Conservation (phyloP, 2,113 vertebrate genomes). For the Clupea harengus region DNA sequence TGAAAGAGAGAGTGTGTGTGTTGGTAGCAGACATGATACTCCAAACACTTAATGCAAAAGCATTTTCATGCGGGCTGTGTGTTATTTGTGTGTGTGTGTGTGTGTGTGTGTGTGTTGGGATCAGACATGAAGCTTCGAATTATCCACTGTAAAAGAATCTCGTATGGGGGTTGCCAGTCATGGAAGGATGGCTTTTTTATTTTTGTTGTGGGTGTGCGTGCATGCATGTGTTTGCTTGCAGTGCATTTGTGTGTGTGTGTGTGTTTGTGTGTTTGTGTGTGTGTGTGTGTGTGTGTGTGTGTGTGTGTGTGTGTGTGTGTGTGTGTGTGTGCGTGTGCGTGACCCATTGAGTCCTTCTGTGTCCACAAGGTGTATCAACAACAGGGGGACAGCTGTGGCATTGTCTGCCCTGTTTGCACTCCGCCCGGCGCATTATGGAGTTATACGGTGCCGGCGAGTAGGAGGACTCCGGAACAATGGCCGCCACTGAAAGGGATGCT, state of each 20-base stretch:
- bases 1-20: no score
- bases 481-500: constrained; percentile 37
- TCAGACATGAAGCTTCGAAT: background rate
- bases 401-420: constrained; percentile 79
- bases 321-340: background rate
- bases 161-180: background rate
- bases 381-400: constrained; percentile 77
- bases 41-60: background rate
- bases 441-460: constrained; percentile 69
- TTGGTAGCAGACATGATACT: background rate
- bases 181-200: background rate
- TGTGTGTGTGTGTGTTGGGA: background rate
- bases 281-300: constrained; percentile 49
- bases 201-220: background rate
- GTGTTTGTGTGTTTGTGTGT: background rate
- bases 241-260: background rate
- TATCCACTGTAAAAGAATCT: constrained; percentile 11
- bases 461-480: constrained; percentile 46
- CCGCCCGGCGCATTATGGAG: constrained; percentile 79
- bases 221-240: constrained; percentile 38
- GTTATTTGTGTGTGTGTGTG: background rate
- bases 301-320: background rate
- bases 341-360: constrained; percentile 73
- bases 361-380: constrained; percentile 73
- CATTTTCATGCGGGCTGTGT: background rate